These are phyloP conservation scores for Rhagophthalmus giganteus DNA, from an alignment of 2,888 invertebrate species.

Conservation along the genomic window DNA sequence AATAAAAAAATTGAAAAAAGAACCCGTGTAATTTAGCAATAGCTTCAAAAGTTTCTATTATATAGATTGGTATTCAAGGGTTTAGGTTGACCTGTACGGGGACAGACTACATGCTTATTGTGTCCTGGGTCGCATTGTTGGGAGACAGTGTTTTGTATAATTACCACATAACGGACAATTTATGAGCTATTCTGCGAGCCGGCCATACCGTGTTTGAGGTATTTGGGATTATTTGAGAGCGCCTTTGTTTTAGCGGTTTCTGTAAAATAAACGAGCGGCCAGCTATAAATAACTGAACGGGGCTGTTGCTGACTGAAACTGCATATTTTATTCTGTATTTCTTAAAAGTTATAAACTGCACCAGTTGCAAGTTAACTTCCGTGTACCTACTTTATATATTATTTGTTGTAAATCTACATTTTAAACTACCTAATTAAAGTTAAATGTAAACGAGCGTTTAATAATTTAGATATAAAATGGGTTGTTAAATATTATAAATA, in stretches of 20 bases:
- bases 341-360: too few species aligned
- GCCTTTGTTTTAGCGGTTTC: slow-evolving; percentile 40
- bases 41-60: too few species aligned
- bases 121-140: slow-evolving; percentile 44
- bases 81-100: slow-evolving; percentile 11
- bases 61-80: not conserved
- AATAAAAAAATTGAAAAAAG: too few species aligned
- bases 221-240: slow-evolving; percentile 43
- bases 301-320: not conserved
- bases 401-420: too few species aligned
- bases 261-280: slow-evolving; percentile 39
- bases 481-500: too few species aligned
- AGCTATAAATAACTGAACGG: slow-evolving; percentile 37
- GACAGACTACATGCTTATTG: slow-evolving; percentile 35
- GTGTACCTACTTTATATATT: too few species aligned
- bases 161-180: slow-evolving; percentile 50
- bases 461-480: too few species aligned
- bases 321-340: too few species aligned
- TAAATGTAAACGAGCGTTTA: too few species aligned
- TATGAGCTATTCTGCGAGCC: slow-evolving; percentile 42
- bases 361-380: too few species aligned
- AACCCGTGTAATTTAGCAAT: too few species aligned
- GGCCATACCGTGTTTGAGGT: slow-evolving; percentile 44
- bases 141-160: slow-evolving; percentile 50
- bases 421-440: too few species aligned